phyloP scores from a whole-genome alignment of 2,113 vertebrate species.

The Daubentonia madagascariensis region DNA sequence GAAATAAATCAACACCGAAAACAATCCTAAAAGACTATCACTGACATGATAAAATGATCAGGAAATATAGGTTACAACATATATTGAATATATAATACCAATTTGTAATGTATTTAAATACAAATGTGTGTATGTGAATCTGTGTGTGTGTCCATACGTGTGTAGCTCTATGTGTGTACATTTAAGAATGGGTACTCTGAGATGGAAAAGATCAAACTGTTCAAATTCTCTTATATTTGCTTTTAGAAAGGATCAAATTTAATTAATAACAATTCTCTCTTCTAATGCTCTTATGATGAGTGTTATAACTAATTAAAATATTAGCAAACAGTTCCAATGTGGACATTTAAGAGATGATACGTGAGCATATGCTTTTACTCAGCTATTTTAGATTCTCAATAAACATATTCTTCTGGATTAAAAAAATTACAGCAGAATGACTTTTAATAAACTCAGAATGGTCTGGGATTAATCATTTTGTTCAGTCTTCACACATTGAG shows the following conservation, averaged over 20 bases:
- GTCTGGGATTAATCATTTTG: constrained; percentile 61
- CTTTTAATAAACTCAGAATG: constrained; percentile 52
- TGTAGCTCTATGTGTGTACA: not conserved
- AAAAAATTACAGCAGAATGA: constrained; percentile 32
- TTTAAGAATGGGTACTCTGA: not conserved
- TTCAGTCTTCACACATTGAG: constrained; percentile 54
- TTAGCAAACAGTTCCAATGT: constrained; percentile 39
- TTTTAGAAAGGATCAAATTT: constrained; percentile 9
- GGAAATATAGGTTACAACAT: not conserved
- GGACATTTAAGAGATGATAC: constrained; percentile 30
- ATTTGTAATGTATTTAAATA: not conserved
- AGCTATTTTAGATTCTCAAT: constrained; percentile 40
- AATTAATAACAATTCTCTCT: not conserved
- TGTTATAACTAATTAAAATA: not conserved
- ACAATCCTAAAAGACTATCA: not conserved
- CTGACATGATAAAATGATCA: not conserved
- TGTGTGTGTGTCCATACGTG: not conserved
- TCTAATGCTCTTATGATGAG: not conserved
- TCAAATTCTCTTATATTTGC: not conserved
- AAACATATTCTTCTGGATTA: constrained; percentile 48
- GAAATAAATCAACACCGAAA: not conserved
- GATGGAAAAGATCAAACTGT: not conserved
- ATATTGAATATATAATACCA: not conserved
- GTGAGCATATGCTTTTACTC: constrained; percentile 35
- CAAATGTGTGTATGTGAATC: not conserved